Percentiles rank a stretch among this genome's conserved stretches.
Evolutionary conservation across 2,797 vertebrate species (phyloP).

Genomic region (Falco concolor): DNA sequence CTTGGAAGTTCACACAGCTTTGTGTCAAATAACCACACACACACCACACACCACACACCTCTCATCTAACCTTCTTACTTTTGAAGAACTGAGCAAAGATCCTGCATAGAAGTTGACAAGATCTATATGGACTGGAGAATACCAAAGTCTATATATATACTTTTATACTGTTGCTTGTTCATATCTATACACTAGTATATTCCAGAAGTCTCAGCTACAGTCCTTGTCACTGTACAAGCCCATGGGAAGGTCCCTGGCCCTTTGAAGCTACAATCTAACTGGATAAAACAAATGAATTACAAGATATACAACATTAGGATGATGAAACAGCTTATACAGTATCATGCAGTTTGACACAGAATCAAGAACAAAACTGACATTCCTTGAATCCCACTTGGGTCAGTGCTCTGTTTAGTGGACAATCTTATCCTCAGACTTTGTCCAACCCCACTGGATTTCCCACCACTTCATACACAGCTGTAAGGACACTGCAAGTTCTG

Average conservation of each 20-base stretch:
- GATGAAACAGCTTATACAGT: neutral
- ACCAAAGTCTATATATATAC: neutral
- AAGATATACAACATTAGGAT: neutral
- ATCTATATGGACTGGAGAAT: neutral
- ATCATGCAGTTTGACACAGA: neutral
- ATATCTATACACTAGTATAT: neutral
- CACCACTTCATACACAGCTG: neutral
- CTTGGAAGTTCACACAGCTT: neutral
- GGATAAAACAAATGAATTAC: neutral
- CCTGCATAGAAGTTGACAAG: neutral
- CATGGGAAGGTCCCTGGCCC: neutral
- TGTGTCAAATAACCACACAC: neutral
- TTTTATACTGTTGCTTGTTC: neutral
- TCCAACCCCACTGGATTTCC: neutral
- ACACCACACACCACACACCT: too few relatives aligned
- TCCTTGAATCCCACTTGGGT: neutral
- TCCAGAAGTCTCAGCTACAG: neutral
- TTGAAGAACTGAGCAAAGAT: neutral
- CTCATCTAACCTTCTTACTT: neutral
- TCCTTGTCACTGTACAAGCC: neutral
- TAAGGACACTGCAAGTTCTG: neutral
- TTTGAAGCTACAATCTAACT: neutral
- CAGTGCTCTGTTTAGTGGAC: neutral
- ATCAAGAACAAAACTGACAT: neutral
- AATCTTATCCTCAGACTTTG: neutral